Evolutionary conservation across 2,888 invertebrate species (phyloP).

Genomic region (Stenoptilia bipunctidactyla): DNA sequence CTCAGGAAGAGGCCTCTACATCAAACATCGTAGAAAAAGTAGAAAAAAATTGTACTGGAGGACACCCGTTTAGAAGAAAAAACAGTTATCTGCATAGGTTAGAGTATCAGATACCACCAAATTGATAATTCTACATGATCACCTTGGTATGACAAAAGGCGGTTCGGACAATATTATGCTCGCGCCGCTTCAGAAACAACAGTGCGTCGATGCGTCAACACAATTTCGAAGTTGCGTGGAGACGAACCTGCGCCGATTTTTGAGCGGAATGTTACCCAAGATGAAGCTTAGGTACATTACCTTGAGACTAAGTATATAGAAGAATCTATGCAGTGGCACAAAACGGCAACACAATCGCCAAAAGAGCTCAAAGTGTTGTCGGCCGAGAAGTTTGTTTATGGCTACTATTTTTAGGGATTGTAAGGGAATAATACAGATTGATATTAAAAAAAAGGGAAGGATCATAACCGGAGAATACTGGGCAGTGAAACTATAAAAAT

Average conservation of each 20-base stretch:
- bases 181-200: not conserved
- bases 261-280: not conserved
- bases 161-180: not conserved
- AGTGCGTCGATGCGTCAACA: not conserved
- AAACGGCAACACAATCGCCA: constrained; percentile 15
- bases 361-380: constrained; percentile 12
- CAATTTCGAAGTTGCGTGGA: not conserved
- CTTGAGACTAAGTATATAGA: constrained; percentile 1
- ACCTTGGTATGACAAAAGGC: constrained; percentile 8
- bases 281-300: not conserved
- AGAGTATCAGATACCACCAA: constrained; percentile 8
- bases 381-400: constrained; percentile 5
- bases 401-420: constrained; percentile 7
- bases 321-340: constrained; percentile 9
- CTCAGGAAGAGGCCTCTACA: constrained; percentile 9
- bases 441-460: constrained; percentile 11
- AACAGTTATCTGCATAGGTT: constrained; percentile 10
- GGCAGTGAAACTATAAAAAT: constrained; percentile 14
- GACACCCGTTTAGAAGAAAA: constrained; percentile 8
- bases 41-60: constrained; percentile 13
- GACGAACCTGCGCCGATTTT: not conserved
- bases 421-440: constrained; percentile 11
- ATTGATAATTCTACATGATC: constrained; percentile 8
- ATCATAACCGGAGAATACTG: constrained; percentile 11
- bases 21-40: constrained; percentile 12